Evolutionary conservation across 2,888 invertebrate species (phyloP).

Genomic region (Brachycybe producta): DNA sequence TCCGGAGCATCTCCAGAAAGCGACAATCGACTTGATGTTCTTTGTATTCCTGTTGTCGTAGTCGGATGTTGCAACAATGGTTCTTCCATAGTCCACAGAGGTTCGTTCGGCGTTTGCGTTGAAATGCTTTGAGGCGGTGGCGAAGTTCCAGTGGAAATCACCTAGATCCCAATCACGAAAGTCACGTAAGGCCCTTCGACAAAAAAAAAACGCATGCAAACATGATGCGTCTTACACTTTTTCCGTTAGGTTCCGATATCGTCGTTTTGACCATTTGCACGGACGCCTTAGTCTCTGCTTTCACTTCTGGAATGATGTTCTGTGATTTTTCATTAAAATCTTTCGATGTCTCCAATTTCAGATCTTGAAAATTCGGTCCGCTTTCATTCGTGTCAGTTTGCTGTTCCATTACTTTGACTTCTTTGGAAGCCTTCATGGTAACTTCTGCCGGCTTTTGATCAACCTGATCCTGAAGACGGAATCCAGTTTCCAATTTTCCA

Average conservation of each 20-base stretch:
- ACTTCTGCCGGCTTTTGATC: no score
- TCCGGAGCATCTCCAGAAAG: constrained; percentile 7
- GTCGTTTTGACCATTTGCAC: neutral
- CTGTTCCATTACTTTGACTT: neutral
- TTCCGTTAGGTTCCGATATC: neutral
- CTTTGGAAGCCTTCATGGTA: neutral
- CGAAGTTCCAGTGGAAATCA: constrained; percentile 60
- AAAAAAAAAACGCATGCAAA: neutral
- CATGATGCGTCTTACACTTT: neutral
- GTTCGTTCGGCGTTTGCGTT: constrained; percentile 43
- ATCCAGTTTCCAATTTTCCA: no score
- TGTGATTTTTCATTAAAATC: no score
- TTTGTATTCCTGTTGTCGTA: neutral
- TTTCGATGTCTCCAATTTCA: no score
- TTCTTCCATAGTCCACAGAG: neutral
- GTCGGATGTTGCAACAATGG: neutral
- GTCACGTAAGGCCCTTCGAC: neutral
- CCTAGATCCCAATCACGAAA: constrained; percentile 18
- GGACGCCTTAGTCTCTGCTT: neutral
- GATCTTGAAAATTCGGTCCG: no score
- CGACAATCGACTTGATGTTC: constrained; percentile 11
- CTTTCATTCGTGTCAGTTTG: neutral
- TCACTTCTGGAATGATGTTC: no score
- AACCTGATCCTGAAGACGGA: no score
- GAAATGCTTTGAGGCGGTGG: constrained; percentile 77